Evolutionary conservation across 2,113 vertebrate genomes (phyloP).

Genomic region (Saccopteryx bilineata): DNA sequence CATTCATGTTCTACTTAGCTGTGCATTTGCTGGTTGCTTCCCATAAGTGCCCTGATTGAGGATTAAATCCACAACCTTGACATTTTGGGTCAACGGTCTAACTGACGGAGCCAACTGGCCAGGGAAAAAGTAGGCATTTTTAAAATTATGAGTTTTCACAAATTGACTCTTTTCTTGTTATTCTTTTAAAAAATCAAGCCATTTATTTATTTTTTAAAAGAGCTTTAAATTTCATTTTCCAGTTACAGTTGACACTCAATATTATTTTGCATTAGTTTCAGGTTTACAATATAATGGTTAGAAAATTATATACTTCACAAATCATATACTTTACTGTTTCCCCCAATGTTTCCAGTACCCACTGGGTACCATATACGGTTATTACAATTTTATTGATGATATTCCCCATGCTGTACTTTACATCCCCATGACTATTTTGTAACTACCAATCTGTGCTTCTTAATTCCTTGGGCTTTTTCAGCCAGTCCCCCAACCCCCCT

Average conservation of each 20-base stretch:
- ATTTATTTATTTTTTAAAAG: neutral
- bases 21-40: no score
- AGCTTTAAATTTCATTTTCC: neutral
- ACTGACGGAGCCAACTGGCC: no score
- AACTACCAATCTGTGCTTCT: neutral
- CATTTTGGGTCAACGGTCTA: no score
- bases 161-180: constrained; percentile 4
- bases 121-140: constrained; percentile 19
- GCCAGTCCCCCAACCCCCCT: neutral
- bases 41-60: no score
- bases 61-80: no score
- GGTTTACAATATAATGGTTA: neutral
- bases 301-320: neutral
- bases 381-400: neutral
- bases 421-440: neutral
- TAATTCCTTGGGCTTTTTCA: neutral
- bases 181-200: neutral
- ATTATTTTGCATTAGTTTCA: neutral
- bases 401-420: neutral
- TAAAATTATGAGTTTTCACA: neutral
- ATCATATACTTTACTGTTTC: neutral
- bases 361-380: neutral
- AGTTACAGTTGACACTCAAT: neutral
- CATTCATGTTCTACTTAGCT: no score
- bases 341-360: neutral